Evolutionary conservation across 2,113 vertebrate genomes (phyloP).

Genomic region (Peromyscus polionotus): DNA sequence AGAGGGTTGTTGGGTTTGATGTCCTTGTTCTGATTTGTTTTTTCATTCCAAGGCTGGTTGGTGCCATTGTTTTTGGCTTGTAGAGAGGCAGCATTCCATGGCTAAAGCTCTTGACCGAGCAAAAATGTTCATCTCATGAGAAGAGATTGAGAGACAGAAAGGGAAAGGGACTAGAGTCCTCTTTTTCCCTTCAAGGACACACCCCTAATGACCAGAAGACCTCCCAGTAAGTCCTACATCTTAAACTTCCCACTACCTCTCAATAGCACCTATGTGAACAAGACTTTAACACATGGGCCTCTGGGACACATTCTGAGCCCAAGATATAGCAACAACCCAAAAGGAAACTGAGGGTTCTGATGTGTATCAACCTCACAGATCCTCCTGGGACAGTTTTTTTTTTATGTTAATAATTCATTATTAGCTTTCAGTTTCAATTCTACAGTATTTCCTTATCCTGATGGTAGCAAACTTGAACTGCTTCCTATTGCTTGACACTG

Average conservation of each 20-base stretch:
- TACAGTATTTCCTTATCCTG: neutral
- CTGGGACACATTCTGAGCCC: neutral
- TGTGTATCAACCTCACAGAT: neutral
- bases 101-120: neutral
- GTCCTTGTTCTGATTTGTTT: neutral
- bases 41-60: neutral
- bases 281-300: neutral
- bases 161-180: neutral
- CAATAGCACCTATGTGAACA: too few species aligned
- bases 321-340: neutral
- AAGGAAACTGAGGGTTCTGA: fast-evolving
- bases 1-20: neutral
- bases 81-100: neutral
- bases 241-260: neutral
- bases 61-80: neutral
- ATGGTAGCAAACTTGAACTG: neutral
- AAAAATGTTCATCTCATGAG: neutral
- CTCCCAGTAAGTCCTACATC: neutral
- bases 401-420: neutral
- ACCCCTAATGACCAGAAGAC: neutral
- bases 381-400: neutral
- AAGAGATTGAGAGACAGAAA: neutral
- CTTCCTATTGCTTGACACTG: slow-evolving; percentile 32
- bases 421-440: neutral
- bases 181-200: neutral